Evolutionary conservation across 1,140 invertebrate species (phyloP).

Genomic region (Heterodera schachtii): DNA sequence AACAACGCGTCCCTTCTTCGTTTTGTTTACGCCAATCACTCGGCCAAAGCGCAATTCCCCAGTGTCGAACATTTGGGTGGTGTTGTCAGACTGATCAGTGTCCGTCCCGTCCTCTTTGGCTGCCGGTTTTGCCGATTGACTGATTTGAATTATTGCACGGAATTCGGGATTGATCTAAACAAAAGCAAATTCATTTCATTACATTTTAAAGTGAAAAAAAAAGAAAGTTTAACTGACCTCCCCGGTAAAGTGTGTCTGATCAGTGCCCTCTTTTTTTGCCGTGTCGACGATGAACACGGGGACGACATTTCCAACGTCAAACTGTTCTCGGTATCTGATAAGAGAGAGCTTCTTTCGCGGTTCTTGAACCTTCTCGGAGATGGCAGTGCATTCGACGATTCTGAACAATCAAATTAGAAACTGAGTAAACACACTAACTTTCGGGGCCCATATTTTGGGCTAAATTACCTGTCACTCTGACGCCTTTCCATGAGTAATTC

Average conservation of each 20-base stretch:
- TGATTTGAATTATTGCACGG: constrained; percentile 4
- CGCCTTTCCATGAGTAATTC: constrained; percentile 28
- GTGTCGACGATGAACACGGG: constrained; percentile 31
- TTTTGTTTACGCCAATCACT: constrained; percentile 39
- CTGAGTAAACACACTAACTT: too few relatives aligned
- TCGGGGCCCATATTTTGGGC: too few relatives aligned
- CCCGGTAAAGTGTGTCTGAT: background rate
- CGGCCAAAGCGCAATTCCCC: constrained; percentile 28
- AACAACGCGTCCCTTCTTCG: constrained; percentile 22
- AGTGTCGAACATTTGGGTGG: constrained; percentile 2
- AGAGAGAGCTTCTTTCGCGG: constrained; percentile 41
- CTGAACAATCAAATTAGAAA: constrained; percentile 1
- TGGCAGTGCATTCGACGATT: constrained; percentile 49
- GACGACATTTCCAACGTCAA: constrained; percentile 27
- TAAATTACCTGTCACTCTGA: constrained; percentile 30
- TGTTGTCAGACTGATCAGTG: background rate
- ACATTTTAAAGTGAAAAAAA: too few relatives aligned
- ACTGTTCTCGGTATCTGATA: constrained; percentile 33
- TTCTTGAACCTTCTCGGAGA: constrained; percentile 37
- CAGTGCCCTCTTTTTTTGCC: constrained; percentile 10
- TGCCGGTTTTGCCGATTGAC: background rate
- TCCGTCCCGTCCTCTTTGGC: background rate
- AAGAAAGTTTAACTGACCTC: background rate
- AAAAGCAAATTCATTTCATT: background rate
- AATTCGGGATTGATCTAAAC: constrained; percentile 22